Evolutionary conservation across 2,888 invertebrate species (phyloP), one percentile per base, ranked within the genome.

Genomic region (Calephelis perditalis): DNA sequence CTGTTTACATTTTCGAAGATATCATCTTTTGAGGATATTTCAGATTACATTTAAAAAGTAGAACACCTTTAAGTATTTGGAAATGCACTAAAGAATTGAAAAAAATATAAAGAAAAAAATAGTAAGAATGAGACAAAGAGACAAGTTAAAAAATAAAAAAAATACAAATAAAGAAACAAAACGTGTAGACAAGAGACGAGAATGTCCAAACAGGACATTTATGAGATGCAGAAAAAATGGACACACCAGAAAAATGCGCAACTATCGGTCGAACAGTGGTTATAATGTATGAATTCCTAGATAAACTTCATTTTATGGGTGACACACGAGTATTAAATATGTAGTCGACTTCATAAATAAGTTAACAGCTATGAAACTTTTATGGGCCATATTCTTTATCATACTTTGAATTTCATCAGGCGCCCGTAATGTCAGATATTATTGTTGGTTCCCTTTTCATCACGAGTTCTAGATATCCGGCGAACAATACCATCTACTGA

Each of bases 321-420:
- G 78, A 78, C 71, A 73, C 75, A 78, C 60, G 57, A 74, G 79
- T 76, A 81, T 82, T 82, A 84, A 84, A 82, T 83, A 82, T 81
- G 81, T 78, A 82, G 81, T 77, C 76, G 75, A 77, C 76, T 82
- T 83, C 85, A 86, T 86, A 87, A 86, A 86, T 86, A 86, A 85
- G 82, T 85, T 86, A 86, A 82, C 79, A 85, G 86, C 84, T 79
- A 83, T 86, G 81, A 86, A 86, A 84, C 76, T 83, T 86, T 87
- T 86, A 86, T 81, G 81, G 83, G 78, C 81, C 74, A 82, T 86
- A 86, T 85, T 81, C 83, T 84, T 84, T 84, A 83, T 84, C 84
- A 85, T 82, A 81, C 83, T 84, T 84, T 82, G 86, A 86, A 87
- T 86, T 86, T 83, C 85, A 86, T 85, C 83, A 83, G 55, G 79